These are phyloP conservation scores for Toxotes chatareus DNA, from an alignment of 2,113 vertebrate genomes.

Conservation along the genomic window DNA sequence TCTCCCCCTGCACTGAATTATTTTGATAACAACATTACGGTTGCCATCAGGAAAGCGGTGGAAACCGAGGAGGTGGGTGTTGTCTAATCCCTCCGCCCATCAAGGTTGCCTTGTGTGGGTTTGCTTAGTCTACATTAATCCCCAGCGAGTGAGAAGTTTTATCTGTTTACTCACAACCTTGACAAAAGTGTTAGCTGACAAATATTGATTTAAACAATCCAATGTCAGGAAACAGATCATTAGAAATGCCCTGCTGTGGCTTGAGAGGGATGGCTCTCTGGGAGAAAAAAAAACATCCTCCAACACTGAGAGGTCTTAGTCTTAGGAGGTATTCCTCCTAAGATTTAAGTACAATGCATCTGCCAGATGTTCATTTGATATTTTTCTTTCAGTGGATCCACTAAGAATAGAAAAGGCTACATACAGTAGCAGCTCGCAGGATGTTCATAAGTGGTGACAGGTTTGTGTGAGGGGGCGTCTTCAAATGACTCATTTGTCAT, in stretches of 20 bases:
- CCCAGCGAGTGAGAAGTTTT: conserved; percentile 46
- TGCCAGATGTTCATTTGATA: conserved; percentile 56
- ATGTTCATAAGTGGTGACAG: conserved; percentile 79
- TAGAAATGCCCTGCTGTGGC: conserved; percentile 13
- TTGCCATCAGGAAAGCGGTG: conserved; percentile 45
- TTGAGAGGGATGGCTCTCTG: conserved; percentile 18
- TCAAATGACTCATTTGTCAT: conserved; percentile 82
- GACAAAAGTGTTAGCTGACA: conserved; percentile 37
- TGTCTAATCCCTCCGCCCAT: conserved; percentile 66
- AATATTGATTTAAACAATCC: conserved; percentile 51
- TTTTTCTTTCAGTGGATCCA: conserved; percentile 30
- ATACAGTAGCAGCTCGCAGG: conserved; percentile 61
- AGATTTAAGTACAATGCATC: conserved; percentile 33
- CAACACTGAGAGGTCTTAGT: conserved; percentile 1
- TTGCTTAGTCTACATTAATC: conserved; percentile 62
- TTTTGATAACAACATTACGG: conserved; percentile 54
- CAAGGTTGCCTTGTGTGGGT: conserved; percentile 61
- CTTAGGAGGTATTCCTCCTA: not conserved
- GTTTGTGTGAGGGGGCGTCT: conserved; percentile 74
- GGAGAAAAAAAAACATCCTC: not conserved
- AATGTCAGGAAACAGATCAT: conserved; percentile 19
- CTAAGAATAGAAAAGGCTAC: conserved; percentile 52
- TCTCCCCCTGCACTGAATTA: conserved; percentile 40
- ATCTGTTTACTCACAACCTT: conserved; percentile 56
- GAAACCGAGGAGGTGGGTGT: conserved; percentile 55